Percentiles rank a stretch among this genome's conserved stretches.
phyloP scores from a whole-genome alignment of 2,113 vertebrate genomes.

The Corythaeola cristata region DNA sequence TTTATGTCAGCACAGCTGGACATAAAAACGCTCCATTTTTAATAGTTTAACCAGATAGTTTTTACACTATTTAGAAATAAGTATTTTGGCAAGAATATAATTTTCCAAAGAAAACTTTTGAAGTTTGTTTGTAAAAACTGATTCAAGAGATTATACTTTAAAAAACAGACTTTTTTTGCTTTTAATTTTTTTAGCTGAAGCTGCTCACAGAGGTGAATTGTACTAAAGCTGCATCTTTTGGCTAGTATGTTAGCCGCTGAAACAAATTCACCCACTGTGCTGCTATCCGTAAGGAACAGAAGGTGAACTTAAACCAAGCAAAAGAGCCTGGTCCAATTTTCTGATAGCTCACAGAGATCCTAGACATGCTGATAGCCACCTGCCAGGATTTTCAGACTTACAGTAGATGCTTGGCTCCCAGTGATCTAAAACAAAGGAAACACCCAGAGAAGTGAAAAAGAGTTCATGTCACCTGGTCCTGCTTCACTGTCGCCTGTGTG shows the following conservation, averaged over 20 bases:
- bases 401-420: not conserved
- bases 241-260: not conserved
- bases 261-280: not conserved
- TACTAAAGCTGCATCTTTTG: not conserved
- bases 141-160: not conserved
- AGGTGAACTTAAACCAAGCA: not conserved
- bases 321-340: not conserved
- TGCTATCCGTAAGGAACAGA: not conserved
- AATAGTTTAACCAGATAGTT: not conserved
- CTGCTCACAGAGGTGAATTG: not conserved
- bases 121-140: not conserved
- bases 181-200: not conserved
- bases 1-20: not conserved
- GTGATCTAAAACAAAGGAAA: not conserved
- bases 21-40: not conserved
- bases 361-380: not conserved
- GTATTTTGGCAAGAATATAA: not conserved
- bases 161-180: not conserved
- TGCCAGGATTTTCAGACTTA: not conserved
- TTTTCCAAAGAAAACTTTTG: not conserved
- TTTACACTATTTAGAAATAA: not conserved
- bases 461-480: not conserved
- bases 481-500: not conserved
- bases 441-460: not conserved
- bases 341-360: not conserved